Conservation (phyloP, 2,113 vertebrate genomes). For the Macrotus californicus region DNA sequence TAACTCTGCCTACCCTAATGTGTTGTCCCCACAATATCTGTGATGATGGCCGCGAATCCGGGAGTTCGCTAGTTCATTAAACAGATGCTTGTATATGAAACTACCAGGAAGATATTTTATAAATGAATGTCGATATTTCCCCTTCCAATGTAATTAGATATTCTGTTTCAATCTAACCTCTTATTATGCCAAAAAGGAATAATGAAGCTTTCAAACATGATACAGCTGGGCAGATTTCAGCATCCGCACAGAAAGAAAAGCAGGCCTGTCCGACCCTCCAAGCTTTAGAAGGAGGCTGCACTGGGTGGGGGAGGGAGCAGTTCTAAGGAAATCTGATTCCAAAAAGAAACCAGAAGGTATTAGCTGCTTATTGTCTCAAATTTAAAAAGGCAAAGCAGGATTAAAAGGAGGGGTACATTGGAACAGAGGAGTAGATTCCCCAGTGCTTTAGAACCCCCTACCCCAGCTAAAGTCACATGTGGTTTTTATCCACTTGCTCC, state of each 20-base stretch:
- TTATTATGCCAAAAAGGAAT: background rate
- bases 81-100: background rate
- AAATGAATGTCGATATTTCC: background rate
- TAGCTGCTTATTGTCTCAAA: background rate
- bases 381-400: background rate
- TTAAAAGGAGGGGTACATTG: background rate
- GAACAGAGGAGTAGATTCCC: background rate
- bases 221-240: conserved; percentile 11
- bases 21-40: background rate
- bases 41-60: background rate
- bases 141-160: conserved; percentile 26
- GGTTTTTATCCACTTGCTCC: background rate
- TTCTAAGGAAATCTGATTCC: background rate
- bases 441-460: background rate
- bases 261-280: background rate
- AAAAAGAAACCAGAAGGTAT: background rate
- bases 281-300: background rate
- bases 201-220: conserved; percentile 25
- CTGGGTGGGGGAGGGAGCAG: background rate
- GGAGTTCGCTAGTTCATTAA: background rate
- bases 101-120: conserved; percentile 9
- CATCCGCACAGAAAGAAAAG: background rate
- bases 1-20: rapidly evolving
- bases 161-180: conserved; percentile 29
- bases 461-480: background rate